A percentile compares a stretch with the other conserved stretches of the same genome.
Conservation (phyloP, 2,113 vertebrate species). For the Protomyctophum bolini region DNA sequence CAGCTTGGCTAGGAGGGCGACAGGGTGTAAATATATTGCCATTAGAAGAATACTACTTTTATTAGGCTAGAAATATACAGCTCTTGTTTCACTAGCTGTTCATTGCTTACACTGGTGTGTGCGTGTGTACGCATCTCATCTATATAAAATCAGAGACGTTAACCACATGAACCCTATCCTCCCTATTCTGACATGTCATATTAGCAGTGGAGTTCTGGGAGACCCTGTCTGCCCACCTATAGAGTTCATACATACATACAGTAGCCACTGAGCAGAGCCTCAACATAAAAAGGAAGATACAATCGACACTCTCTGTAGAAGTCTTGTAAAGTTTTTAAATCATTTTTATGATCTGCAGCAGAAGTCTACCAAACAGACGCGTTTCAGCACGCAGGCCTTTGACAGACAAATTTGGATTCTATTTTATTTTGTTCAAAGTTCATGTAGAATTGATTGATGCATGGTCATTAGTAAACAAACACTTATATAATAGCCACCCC, state of each 20-base stretch:
- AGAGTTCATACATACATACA: constrained; percentile 55
- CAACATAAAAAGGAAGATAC: neutral
- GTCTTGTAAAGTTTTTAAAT: neutral
- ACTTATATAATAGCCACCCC: too few species aligned
- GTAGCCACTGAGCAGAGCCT: constrained; percentile 57
- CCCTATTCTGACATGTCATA: too few species aligned
- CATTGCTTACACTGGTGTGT: neutral
- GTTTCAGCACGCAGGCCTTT: too few species aligned
- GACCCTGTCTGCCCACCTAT: constrained; percentile 26
- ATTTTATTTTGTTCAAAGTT: constrained; percentile 9
- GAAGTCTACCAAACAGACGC: too few species aligned
- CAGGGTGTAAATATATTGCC: neutral
- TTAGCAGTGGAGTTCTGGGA: constrained; percentile 25
- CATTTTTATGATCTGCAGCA: too few species aligned
- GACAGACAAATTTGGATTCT: neutral
- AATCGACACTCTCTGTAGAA: constrained; percentile 3
- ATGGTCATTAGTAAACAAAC: constrained; percentile 2
- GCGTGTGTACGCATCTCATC: neutral
- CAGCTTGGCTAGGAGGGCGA: constrained; percentile 3
- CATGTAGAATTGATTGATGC: constrained; percentile 18
- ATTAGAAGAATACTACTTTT: neutral
- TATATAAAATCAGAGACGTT: too few species aligned
- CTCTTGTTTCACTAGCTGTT: constrained; percentile 4
- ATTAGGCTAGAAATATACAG: neutral
- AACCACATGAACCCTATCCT: too few species aligned